Percentiles rank a stretch among this genome's conserved stretches.
These are phyloP conservation scores for Ephestia elutella DNA, from an alignment of 1,140 invertebrate species.

Conservation along the genomic window DNA sequence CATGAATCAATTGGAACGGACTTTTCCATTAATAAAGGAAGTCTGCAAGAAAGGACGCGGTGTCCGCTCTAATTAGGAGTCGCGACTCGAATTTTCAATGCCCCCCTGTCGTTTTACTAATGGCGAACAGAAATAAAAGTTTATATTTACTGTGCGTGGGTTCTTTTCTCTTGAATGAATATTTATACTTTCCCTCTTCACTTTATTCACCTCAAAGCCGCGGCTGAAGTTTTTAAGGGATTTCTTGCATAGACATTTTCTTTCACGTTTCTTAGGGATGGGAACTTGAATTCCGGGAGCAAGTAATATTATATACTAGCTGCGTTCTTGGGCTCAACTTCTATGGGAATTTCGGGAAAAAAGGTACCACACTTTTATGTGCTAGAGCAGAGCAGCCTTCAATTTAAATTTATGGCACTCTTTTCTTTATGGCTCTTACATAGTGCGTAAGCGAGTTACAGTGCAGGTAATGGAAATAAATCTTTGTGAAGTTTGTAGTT, in stretches of 20 bases:
- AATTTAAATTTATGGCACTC: no score
- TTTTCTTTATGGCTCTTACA: no score
- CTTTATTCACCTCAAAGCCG: constrained; percentile 58
- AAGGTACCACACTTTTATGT: no score
- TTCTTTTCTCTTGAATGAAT: constrained; percentile 58
- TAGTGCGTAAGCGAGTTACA: no score
- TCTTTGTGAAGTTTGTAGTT: no score
- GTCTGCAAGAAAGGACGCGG: constrained; percentile 44
- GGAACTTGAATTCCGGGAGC: no score
- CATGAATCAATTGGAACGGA: constrained; percentile 62
- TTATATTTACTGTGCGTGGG: constrained; percentile 69
- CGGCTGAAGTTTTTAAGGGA: constrained; percentile 49
- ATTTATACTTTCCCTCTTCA: constrained; percentile 59
- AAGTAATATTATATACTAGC: no score
- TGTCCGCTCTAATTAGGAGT: constrained; percentile 69
- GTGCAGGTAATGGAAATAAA: no score
- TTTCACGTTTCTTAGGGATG: constrained; percentile 12
- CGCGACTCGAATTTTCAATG: constrained; percentile 67
- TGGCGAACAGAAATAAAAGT: constrained; percentile 67
- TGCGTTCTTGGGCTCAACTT: no score
- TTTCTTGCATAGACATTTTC: constrained; percentile 52
- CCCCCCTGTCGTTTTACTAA: constrained; percentile 43
- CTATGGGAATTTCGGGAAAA: no score
- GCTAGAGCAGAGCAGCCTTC: no score
- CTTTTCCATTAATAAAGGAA: constrained; percentile 64